Base-by-base conservation (phyloP, 2,888 invertebrate species). In the Eupithecia exiguata region DNA sequence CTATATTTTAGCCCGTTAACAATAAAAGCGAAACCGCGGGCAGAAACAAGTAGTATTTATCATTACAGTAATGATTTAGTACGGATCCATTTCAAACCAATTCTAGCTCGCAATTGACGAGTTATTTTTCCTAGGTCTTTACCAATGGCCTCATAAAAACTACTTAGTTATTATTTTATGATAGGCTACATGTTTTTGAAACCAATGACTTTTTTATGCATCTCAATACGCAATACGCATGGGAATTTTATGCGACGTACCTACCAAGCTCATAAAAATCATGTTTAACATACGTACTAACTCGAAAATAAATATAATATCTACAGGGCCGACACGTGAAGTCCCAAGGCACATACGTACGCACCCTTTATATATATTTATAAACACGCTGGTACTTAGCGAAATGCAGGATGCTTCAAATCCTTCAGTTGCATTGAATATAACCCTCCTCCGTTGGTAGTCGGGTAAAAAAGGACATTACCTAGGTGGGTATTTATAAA, bases 361-460 rank as follows among this genome's bases (percentile, higher is more conserved):
- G 25, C 66, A 38, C 25, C 65, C 66, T 66, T 65, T 40, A 16
- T 40, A 66, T 40, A 18, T 69, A 58, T 53, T 68, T 68, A 21
- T 53, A 65, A 65, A 46, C 49, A 68, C 49, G 4, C 35, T 18
- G 5, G 18, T 62, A 62, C 35, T 12, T 14, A 5, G 58, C 21
- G 4, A 21, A 53, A 58, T 14, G 1, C 25, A 25, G 25, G 12
- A 58, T 6, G 58, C 14, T 25, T 12, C 58, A 4, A 10, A 21
- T 53, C n/a, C 21, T 58, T 53, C 58, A 12, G 58, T 5, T 58
- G 2, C 30, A 30, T 30, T 3, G 30, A 30, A 3, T 30, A 30
- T 30, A n/a, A 30, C 30, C 1, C 1, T 30, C 30, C 30, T 30
- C 30, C 30, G 30, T 30, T 30, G 4, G 4, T 30, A 30, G 30